Evolutionary conservation across 2,113 vertebrate genomes (phyloP).

Genomic region (Smithornis capensis): DNA sequence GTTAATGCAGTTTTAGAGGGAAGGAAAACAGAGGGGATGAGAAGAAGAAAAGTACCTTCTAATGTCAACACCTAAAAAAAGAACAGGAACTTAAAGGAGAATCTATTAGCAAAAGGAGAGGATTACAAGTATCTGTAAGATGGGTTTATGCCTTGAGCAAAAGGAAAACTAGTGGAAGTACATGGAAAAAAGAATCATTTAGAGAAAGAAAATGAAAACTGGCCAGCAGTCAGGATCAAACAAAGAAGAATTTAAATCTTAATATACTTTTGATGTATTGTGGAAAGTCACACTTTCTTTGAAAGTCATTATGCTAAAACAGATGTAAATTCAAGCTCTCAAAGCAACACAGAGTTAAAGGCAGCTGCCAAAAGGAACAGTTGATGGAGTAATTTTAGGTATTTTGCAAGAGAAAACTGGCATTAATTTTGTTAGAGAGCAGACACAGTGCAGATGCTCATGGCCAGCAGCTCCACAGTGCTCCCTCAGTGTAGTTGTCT

Average conservation of each 20-base stretch:
- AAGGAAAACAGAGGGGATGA: background rate
- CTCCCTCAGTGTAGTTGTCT: fast-evolving
- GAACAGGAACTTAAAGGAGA: background rate
- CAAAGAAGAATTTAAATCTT: background rate
- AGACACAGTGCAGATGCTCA: background rate
- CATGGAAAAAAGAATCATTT: background rate
- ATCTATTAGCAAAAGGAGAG: background rate
- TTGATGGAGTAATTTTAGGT: background rate
- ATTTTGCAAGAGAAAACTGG: background rate
- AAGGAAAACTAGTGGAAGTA: background rate
- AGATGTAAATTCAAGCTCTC: background rate
- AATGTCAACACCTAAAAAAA: background rate
- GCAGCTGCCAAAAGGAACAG: background rate
- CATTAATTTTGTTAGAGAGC: background rate
- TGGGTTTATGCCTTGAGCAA: background rate
- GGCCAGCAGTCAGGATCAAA: background rate
- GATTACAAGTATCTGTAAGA: background rate
- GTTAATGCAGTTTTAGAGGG: background rate
- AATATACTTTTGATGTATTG: background rate
- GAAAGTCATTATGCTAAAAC: background rate
- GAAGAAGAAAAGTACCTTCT: background rate
- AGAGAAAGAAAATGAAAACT: background rate
- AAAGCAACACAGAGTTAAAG: background rate
- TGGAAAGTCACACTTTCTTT: background rate
- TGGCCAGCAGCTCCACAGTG: fast-evolving